Evolutionary conservation across 2,888 invertebrate species (phyloP).

Genomic region (Actias luna): DNA sequence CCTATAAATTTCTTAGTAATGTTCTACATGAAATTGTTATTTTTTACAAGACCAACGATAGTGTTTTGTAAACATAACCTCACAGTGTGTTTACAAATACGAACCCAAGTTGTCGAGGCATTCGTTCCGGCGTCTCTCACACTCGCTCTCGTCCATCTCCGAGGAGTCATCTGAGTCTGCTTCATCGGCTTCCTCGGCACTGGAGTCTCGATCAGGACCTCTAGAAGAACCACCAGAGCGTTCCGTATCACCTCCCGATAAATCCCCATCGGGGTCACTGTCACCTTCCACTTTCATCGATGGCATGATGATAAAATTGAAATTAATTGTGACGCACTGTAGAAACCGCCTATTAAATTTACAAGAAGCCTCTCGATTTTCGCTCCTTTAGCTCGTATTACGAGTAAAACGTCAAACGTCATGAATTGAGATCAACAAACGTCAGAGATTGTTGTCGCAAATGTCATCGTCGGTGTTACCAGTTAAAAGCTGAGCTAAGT

Average conservation of each 20-base stretch:
- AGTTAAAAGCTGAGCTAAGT: no score
- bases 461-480: neutral
- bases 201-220: slow-evolving; percentile 85
- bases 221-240: slow-evolving; percentile 85
- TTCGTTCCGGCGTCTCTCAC: slow-evolving; percentile 90
- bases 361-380: slow-evolving; percentile 31
- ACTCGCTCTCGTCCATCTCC: slow-evolving; percentile 96
- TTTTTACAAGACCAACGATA: slow-evolving; percentile 14
- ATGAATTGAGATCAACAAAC: neutral
- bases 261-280: slow-evolving; percentile 83
- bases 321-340: neutral
- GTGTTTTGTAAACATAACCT: slow-evolving; percentile 81
- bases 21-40: neutral
- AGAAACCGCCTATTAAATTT: neutral
- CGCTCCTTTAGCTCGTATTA: slow-evolving; percentile 32
- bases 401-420: slow-evolving; percentile 30
- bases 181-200: slow-evolving; percentile 89
- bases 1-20: neutral
- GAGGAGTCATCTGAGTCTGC: slow-evolving; percentile 92
- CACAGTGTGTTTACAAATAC: slow-evolving; percentile 29
- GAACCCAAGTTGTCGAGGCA: slow-evolving; percentile 90
- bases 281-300: slow-evolving; percentile 86
- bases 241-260: slow-evolving; percentile 87
- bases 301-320: slow-evolving; percentile 72
- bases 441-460: neutral